A percentile compares a stretch with the other conserved stretches of the same genome.
These are phyloP conservation scores for Urosaurus nigricauda DNA, from an alignment of 2,797 vertebrate species.

Conservation along the genomic window DNA sequence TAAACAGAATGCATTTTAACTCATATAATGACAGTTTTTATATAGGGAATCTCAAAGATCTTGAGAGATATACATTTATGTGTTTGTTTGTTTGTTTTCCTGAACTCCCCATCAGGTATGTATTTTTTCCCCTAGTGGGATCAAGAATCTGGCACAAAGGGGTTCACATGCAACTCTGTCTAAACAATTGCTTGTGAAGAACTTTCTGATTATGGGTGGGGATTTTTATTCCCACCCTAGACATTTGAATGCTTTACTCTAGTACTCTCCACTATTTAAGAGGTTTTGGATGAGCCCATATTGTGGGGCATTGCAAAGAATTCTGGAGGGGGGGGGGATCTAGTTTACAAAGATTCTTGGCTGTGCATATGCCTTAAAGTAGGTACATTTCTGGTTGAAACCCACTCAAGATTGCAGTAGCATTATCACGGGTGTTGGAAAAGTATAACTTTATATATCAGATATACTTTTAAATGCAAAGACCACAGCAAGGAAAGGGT, in stretches of 20 bases:
- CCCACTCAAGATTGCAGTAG: constrained; percentile 5
- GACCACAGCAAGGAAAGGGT: neutral
- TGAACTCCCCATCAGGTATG: neutral
- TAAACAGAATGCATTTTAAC: neutral
- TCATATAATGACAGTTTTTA: neutral
- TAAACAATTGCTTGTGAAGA: neutral
- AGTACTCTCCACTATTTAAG: too few relatives aligned
- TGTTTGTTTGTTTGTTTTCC: accelerated
- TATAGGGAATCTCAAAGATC: accelerated
- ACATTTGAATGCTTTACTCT: neutral
- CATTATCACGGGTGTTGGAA: neutral
- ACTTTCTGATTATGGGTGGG: neutral
- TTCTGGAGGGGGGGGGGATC: neutral
- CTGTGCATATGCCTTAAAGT: accelerated
- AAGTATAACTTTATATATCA: constrained; percentile 34
- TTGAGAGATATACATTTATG: accelerated
- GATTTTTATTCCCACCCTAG: neutral
- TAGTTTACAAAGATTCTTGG: neutral
- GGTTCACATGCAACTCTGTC: too few relatives aligned
- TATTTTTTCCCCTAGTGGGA: neutral
- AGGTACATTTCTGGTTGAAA: neutral
- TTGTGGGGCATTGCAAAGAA: neutral
- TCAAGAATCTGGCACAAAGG: too few relatives aligned
- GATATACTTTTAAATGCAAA: neutral
- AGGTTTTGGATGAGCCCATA: neutral